Percentiles rank a stretch among this genome's conserved stretches.
Conservation (phyloP, 2,888 invertebrate species). For the Xanthia togata region DNA sequence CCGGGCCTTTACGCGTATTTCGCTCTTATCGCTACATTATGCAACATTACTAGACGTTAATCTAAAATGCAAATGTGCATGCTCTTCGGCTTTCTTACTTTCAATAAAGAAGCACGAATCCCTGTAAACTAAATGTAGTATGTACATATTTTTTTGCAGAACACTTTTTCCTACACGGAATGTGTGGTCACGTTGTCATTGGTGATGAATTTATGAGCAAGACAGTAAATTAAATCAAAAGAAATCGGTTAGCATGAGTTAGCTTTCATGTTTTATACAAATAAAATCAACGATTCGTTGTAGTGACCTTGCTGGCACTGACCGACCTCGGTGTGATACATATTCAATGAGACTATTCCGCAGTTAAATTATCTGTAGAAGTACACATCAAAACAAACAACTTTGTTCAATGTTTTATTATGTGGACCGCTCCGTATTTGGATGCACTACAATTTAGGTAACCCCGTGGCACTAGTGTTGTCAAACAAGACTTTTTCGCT, state of each 20-base stretch:
- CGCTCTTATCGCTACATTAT: conserved; percentile 56
- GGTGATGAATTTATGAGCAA: conserved; percentile 43
- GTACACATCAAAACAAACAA: conserved; percentile 61
- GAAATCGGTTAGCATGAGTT: conserved; percentile 50
- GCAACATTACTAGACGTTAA: conserved; percentile 56
- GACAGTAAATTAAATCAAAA: conserved; percentile 42
- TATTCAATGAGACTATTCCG: conserved; percentile 79
- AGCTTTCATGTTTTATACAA: conserved; percentile 52
- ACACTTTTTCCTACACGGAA: conserved; percentile 46
- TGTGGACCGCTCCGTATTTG: conserved; percentile 33
- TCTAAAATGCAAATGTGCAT: conserved; percentile 59
- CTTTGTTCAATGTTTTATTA: conserved; percentile 31
- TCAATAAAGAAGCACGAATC: conserved; percentile 50
- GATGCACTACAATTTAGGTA: conserved; percentile 53
- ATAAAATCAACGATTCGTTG: conserved; percentile 63
- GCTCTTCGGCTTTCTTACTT: conserved; percentile 55
- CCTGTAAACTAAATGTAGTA: conserved; percentile 14
- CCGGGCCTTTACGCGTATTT: conserved; percentile 41
- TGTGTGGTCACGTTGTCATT: conserved; percentile 47
- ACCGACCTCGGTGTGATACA: conserved; percentile 83
- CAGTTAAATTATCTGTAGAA: conserved; percentile 54
- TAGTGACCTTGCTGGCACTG: conserved; percentile 82
- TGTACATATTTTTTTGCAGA: conserved; percentile 17
- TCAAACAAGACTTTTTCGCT: conserved; percentile 40
- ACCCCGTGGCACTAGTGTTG: conserved; percentile 22